Conservation (phyloP, 2,797 vertebrate species). For the Phoebastria nigripes region DNA sequence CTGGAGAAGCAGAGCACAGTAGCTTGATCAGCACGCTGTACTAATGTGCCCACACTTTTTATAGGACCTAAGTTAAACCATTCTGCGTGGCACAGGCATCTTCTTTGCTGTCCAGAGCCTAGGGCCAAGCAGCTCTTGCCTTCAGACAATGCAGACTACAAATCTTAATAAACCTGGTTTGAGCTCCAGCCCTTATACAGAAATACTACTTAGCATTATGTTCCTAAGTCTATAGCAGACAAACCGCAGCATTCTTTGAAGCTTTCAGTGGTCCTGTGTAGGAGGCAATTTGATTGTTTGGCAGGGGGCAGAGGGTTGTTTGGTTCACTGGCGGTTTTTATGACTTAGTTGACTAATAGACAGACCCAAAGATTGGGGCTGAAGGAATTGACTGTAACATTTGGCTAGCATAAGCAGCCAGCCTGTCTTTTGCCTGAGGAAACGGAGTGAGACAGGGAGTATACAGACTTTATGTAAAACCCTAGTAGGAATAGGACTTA, state of each 20-base stretch:
- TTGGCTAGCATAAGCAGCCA: not conserved
- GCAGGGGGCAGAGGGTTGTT: not conserved
- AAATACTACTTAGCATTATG: not conserved
- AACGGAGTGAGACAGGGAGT: not conserved
- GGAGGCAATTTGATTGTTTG: not conserved
- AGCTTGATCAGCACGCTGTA: not conserved
- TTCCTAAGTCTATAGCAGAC: not conserved
- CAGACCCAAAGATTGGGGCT: not conserved
- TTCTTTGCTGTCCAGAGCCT: not conserved
- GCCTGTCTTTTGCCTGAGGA: conserved; percentile 29
- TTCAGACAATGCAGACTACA: not conserved
- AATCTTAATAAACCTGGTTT: not conserved
- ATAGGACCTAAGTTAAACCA: not conserved
- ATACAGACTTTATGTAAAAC: conserved; percentile 3
- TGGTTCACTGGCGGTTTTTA: not conserved
- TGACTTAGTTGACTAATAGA: not conserved
- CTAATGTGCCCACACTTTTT: not conserved
- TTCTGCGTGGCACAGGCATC: not conserved
- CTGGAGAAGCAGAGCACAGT: not conserved
- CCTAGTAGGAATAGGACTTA: not conserved
- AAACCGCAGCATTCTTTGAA: not conserved
- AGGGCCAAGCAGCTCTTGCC: not conserved
- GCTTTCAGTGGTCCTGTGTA: not conserved
- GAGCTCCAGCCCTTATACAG: not conserved
- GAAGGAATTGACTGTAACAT: not conserved